Conservation (phyloP, 2,113 vertebrate genomes). For the Rhea americana region DNA sequence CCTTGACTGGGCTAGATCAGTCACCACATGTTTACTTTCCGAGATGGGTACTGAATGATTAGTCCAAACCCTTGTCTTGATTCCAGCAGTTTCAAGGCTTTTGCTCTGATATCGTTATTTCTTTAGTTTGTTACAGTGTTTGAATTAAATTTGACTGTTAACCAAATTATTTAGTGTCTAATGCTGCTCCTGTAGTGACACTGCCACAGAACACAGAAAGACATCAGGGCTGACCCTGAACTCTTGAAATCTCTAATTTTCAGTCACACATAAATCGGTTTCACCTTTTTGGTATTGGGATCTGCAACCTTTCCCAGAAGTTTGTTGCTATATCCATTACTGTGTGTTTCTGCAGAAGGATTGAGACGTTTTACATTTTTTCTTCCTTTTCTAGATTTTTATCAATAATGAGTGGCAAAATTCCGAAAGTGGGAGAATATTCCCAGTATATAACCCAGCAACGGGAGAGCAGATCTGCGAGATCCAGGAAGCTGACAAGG, state of each 20-base stretch:
- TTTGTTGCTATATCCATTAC: neutral
- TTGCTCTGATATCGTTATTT: conserved; percentile 1
- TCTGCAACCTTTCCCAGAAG: neutral
- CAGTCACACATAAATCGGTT: neutral
- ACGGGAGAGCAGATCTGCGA: conserved; percentile 96
- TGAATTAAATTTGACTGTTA: conserved; percentile 20
- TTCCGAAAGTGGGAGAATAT: conserved; percentile 90
- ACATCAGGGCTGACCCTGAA: neutral
- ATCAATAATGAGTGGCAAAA: conserved; percentile 99
- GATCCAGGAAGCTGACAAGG: conserved; percentile 98
- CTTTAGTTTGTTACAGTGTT: neutral
- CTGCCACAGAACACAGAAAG: neutral
- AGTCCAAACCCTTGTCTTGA: conserved; percentile 22
- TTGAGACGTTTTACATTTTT: neutral
- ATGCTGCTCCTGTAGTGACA: neutral
- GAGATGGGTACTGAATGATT: conserved; percentile 26
- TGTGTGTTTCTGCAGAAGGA: neutral
- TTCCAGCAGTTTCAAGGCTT: conserved; percentile 41
- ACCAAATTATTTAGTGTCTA: neutral
- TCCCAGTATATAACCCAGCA: conserved; percentile 90
- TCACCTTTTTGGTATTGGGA: neutral
- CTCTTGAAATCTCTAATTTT: neutral
- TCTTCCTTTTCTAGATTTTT: conserved; percentile 85
- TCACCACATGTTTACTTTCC: conserved; percentile 63
- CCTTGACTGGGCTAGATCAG: conserved; percentile 56